Base-by-base conservation (phyloP, 2,797 vertebrate genomes). In the Masticophis lateralis region DNA sequence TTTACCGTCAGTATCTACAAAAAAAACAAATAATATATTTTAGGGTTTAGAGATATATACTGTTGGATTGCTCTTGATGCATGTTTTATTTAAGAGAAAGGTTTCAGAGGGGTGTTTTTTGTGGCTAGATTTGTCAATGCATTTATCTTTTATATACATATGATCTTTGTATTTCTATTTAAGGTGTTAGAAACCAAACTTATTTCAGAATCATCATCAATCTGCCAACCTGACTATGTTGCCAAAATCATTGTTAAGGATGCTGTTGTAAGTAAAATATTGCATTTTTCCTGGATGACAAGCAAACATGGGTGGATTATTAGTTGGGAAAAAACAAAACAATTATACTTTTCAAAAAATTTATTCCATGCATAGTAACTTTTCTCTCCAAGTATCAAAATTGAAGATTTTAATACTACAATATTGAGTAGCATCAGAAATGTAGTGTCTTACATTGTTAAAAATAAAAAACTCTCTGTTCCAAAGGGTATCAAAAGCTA, bases 201-300 rank as follows among this genome's bases (percentile, higher is more conserved):
- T 89, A 99, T 99, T 97, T 99, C 99, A 32, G 99, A 99, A 98
- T 98, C 99, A 1, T 98, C 99, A 86, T 98, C 98, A 86, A 96
- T 99, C 95, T 99, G 98, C 97, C 98, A 99, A 96, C 99, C 99
- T 57, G 99, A 99, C 25, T 98, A 99, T 97, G 99, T 99, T 27
- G 99, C 99, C 95, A 99, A 98, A 98, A 97, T 99, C 91, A 97
- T 99, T 53, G 99, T 99, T 91, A 99, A 98, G 96, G 99, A 99
- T 93, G 98, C 99, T 66, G 98, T 99, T 97, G 99, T 99, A 98
- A 98, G 98, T 98, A 94, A 92, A 92, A 89, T n/a, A 10, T 13
- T 60, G 5, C 5, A 89, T 94, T 14, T 90, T 95, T 47, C 3
- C 0, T 89, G 88, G 87, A 53, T 83, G n/a, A 93, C 90, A 56